Base-by-base conservation (phyloP, 1,140 invertebrate species). In the Proales similis region DNA sequence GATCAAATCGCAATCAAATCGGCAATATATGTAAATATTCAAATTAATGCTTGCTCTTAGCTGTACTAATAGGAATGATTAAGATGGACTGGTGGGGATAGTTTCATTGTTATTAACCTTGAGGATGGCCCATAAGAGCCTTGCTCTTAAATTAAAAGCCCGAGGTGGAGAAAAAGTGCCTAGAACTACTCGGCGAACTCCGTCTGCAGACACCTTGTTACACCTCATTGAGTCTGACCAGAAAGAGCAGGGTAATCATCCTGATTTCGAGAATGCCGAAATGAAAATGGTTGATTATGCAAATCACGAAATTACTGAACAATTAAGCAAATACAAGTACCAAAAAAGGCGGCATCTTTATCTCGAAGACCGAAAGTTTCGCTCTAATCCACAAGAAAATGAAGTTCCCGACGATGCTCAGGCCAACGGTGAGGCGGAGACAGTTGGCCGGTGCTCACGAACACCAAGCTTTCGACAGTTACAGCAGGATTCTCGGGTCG, bases 101-200 rank as follows among this genome's bases (percentile, higher is more conserved):
- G 22, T 64, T 0, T 73, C 70, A 61, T 63, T 73, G 9, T 24
- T 70, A 4, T 63, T 73, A 26, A 70, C 70, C 4, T 64, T 73
- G 3, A 65, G 70, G 29, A 63, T 73, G 45, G 71, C 71, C 19
- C 70, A 73, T 64, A 68, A 69, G 30, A 71, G 70, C 63, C 65
- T 73, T 11, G 43, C 61, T 46, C 65, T 67, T 6, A 73, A 73
- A 60, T 45, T 73, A 17, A 61, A 65, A 39, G 70, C 69, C 22
- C 64, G 71, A n/a, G 57, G 64, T 36, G 53, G 27, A 53, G 61
- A 32, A 4, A 46, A 43, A 29, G 19, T 5, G 17, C 12, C 14
- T 11, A 32, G 19, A 45, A 22, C 27, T n/a, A 24, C 39, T n/a
- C 32, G 22, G 24, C 33, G 29, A 30, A n/a, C n/a, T 2, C 36